Conservation (phyloP, 1,140 invertebrate species). For the Pseudomyrmex gracilis region DNA sequence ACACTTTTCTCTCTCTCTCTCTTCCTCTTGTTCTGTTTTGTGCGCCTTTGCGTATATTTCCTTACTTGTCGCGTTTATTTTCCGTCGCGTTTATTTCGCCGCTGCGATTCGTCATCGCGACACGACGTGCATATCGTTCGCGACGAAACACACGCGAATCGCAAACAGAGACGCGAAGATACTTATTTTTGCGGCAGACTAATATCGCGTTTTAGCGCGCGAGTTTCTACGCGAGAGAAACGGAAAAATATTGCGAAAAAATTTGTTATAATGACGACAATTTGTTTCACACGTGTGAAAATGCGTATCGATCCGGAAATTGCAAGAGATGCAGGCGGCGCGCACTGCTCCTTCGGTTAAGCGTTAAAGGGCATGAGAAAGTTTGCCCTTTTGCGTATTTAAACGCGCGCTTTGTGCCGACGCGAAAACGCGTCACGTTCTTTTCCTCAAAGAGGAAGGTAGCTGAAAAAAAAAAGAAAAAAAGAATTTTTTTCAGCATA, state of each 20-base stretch:
- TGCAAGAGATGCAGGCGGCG: no score
- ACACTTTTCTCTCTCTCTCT: background rate
- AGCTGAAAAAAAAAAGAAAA: background rate
- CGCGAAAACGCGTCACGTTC: background rate
- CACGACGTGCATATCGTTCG: background rate
- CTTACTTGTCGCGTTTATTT: background rate
- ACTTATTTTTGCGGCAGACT: background rate
- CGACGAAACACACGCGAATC: background rate
- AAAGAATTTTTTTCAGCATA: background rate
- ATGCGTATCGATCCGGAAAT: no score
- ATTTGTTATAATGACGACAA: background rate
- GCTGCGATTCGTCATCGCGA: background rate
- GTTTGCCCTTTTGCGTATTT: conserved; percentile 26
- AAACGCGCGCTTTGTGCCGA: conserved; percentile 31
- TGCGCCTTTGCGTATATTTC: background rate
- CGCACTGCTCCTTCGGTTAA: background rate
- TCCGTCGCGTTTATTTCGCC: background rate
- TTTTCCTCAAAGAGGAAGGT: conserved; percentile 28
- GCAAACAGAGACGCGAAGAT: background rate
- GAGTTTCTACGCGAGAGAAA: background rate
- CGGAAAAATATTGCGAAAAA: no score
- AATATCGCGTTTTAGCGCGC: no score
- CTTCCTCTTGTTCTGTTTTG: background rate
- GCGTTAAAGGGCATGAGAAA: background rate
- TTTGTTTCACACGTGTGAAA: background rate